Evolutionary conservation across 1,140 invertebrate genomes (phyloP), one percentile per base, ranked within the genome.

Genomic region (Chionoecetes opilio): DNA sequence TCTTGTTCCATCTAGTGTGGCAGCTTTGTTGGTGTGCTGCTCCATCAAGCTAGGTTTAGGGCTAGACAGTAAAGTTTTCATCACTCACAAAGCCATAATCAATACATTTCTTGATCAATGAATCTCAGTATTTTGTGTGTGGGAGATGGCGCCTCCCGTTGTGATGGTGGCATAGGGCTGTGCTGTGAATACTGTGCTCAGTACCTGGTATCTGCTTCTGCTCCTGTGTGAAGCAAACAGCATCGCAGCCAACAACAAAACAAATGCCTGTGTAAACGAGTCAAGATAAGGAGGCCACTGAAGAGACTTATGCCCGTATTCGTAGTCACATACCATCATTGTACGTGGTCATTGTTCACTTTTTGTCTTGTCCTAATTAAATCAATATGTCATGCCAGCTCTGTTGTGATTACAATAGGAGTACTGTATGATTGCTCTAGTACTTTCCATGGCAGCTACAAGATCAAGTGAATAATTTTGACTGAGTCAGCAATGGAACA

Each of bases 51-150:
- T n/a, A 75, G 63, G 63, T 6, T 75, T 75, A n/a, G 63, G 63
- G 63, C 63, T 26, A n/a, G 6, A 75, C 63, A 75, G 63, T 75
- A 2, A 75, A n/a, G 63, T 75, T 26, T 75, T 26, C 21, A 2
- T n/a, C 21, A n/a, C 63, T 75, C 46, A n/a, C 63, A n/a, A 21
- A 17, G n/a, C 21, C n/a, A 6, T 21, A 26, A 75, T n/a, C n/a
- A n/a, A 5, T 21, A n/a, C 6, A n/a, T 75, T 75, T 75, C 9
- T n/a, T 75, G 63, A n/a, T 75, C 21, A 21, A n/a, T 5, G 63
- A 75, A 75, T 75, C 63, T 75, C 63, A 75, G 63, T 75, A 75
- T 75, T 75, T n/a, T 75, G 63, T 75, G 63, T 75, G n/a, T 2
- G n/a, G n/a, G 11, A 75, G 63, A 53, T 21, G 21, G n/a, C 21